Evolutionary conservation across 2,888 invertebrate species (phyloP).

Genomic region (Lomographa bimaculata): DNA sequence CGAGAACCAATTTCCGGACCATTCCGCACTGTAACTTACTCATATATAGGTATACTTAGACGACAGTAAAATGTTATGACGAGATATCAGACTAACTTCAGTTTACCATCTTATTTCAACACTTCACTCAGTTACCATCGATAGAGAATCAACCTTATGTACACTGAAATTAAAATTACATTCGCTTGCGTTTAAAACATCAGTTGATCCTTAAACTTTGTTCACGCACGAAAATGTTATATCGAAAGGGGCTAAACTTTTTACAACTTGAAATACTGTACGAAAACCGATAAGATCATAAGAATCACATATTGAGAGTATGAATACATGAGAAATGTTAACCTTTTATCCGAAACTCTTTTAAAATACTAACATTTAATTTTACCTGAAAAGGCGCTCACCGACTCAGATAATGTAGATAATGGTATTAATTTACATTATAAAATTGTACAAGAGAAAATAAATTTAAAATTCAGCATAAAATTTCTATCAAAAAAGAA

Average conservation of each 20-base stretch:
- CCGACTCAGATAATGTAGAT: too few species aligned
- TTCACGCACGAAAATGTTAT: slow-evolving; percentile 59
- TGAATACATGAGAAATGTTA: slow-evolving; percentile 51
- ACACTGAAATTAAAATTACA: slow-evolving; percentile 19
- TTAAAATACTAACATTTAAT: slow-evolving; percentile 20
- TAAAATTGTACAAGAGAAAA: too few species aligned
- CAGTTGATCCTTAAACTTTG: slow-evolving; percentile 37
- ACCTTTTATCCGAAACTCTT: slow-evolving; percentile 21
- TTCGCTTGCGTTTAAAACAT: slow-evolving; percentile 1
- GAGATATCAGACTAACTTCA: slow-evolving; percentile 67
- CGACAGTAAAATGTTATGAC: slow-evolving; percentile 76
- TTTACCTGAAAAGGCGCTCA: too few species aligned
- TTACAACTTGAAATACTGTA: slow-evolving; percentile 71
- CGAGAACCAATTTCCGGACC: slow-evolving; percentile 63
- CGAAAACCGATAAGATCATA: slow-evolving; percentile 70
- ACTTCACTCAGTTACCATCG: slow-evolving; percentile 15
- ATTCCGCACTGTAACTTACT: slow-evolving; percentile 54
- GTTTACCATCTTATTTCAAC: slow-evolving; percentile 39
- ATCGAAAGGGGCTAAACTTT: slow-evolving; percentile 68
- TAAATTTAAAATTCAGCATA: too few species aligned
- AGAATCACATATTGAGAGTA: slow-evolving; percentile 58
- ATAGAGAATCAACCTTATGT: slow-evolving; percentile 34
- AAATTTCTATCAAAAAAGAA: too few species aligned
- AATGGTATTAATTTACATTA: too few species aligned
- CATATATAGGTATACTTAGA: slow-evolving; percentile 50